Evolutionary conservation across 2,113 vertebrate genomes (phyloP).

Genomic region (Mystacornis crossleyi): DNA sequence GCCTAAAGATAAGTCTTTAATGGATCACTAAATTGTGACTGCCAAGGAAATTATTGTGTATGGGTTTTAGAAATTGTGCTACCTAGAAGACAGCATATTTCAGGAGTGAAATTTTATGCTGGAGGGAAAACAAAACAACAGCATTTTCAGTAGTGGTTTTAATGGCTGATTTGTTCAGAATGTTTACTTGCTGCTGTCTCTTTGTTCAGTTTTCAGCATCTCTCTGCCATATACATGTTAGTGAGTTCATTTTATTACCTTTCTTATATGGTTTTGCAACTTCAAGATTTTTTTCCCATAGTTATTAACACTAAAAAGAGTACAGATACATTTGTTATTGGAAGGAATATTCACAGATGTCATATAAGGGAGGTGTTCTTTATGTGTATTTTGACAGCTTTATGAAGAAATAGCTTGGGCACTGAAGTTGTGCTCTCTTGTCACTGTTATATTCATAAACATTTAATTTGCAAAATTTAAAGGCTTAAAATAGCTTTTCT

Average conservation of each 20-base stretch:
- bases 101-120: not conserved
- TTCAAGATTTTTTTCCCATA: not conserved
- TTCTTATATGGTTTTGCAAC: not conserved
- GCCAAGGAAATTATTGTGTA: constrained; percentile 22
- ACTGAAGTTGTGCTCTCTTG: not conserved
- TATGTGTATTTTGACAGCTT: not conserved
- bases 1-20: constrained; percentile 54
- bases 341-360: not conserved
- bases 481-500: not conserved
- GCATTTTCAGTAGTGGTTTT: not conserved
- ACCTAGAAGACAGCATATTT: not conserved
- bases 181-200: not conserved
- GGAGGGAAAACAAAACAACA: not conserved
- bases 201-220: not conserved
- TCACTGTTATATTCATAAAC: not conserved
- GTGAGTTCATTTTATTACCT: not conserved
- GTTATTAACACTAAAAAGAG: not conserved
- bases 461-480: not conserved
- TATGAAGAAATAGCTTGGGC: not conserved
- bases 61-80: not conserved
- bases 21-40: constrained; percentile 31
- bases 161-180: not conserved
- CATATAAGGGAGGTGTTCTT: not conserved
- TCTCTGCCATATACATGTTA: not conserved
- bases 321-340: not conserved